Conservation (phyloP, 64 coral and sea anemone species). For the Anthopleura sola region DNA sequence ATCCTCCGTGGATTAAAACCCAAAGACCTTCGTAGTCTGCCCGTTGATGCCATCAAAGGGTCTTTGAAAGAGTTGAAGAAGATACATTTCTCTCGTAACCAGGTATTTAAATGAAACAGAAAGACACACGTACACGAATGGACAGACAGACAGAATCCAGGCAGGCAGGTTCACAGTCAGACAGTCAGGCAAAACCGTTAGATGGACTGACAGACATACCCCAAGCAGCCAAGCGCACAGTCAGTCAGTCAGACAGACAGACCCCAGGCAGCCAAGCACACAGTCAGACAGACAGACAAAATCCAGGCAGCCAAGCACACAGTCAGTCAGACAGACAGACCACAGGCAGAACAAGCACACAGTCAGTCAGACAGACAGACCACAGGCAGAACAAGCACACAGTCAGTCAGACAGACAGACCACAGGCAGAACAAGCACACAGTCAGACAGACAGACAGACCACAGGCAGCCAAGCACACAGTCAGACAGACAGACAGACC, state of each 20-base stretch:
- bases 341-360: no score
- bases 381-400: no score
- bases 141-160: neutral
- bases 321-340: no score
- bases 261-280: no score
- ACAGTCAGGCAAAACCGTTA: neutral
- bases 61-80: slow-evolving; percentile 6
- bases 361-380: neutral
- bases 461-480: no score
- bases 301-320: neutral
- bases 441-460: neutral
- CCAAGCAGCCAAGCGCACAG: no score
- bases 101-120: neutral
- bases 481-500: no score
- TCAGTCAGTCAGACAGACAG: neutral
- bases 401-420: neutral
- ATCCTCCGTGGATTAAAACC: slow-evolving; percentile 22
- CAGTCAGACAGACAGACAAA: neutral
- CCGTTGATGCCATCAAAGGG: neutral
- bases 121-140: neutral
- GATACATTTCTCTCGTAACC: neutral
- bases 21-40: slow-evolving; percentile 6
- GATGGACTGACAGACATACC: no score
- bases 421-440: neutral
- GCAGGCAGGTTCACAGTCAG: neutral